These are phyloP conservation scores for Nomada fucata DNA, from an alignment of 2,888 invertebrate species.

Conservation along the genomic window DNA sequence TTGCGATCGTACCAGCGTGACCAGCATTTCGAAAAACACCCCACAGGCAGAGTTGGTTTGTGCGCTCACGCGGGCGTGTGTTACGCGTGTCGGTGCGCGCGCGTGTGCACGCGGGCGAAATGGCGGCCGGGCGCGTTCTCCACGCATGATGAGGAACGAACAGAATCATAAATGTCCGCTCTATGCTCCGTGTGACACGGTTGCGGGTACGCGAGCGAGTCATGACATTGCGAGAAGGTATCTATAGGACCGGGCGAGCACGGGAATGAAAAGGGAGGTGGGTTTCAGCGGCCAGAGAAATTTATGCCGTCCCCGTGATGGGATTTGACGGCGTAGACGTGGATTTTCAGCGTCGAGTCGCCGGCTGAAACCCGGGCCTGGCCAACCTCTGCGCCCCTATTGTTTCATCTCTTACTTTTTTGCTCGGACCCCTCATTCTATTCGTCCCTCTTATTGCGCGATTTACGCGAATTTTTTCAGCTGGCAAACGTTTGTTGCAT, in stretches of 20 bases:
- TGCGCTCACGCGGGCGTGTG: not conserved
- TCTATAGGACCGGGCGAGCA: conserved; percentile 43
- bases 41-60: conserved; percentile 5
- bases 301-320: conserved; percentile 66
- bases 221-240: conserved; percentile 62
- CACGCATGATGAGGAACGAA: conserved; percentile 64
- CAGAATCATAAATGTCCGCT: conserved; percentile 68
- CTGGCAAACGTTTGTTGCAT: too few relatives aligned
- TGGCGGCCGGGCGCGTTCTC: conserved; percentile 34
- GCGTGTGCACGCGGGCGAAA: conserved; percentile 27
- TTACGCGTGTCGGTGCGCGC: not conserved
- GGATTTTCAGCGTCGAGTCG: conserved; percentile 61
- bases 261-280: conserved; percentile 51
- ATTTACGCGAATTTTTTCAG: not conserved
- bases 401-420: conserved; percentile 33
- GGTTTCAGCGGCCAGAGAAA: conserved; percentile 49
- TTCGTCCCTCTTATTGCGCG: not conserved
- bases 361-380: conserved; percentile 15
- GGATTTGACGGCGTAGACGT: conserved; percentile 67
- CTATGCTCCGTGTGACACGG: conserved; percentile 50
- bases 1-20: conserved; percentile 25
- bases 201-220: conserved; percentile 46
- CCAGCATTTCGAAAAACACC: conserved; percentile 29
- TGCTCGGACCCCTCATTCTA: not conserved
- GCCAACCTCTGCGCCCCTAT: conserved; percentile 19